Evolutionary conservation across 2,888 invertebrate species (phyloP), one percentile per base, ranked within the genome.

Genomic region (Drosophila mimetica): DNA sequence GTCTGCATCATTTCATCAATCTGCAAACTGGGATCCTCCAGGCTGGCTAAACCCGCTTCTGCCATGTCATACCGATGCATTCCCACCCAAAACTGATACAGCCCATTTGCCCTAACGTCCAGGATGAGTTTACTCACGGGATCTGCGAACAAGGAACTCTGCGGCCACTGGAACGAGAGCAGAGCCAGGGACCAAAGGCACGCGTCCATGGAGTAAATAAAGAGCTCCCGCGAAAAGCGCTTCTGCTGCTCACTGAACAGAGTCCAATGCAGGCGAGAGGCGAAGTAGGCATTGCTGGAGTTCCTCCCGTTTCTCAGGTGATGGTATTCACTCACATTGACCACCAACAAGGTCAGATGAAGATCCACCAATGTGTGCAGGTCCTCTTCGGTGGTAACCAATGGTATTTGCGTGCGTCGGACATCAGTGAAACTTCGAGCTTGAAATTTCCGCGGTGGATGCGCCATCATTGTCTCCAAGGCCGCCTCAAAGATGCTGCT

Each of bases 1-100:
- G 51, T 41, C 0, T 30, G 25, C 0, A n/a, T 14, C 2, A 2
- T n/a, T 1, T 4, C 7, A 5, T 32, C 4, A 46, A 22, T 0
- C 59, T 11, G 63, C 0, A 51, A 1, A 3, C 79, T 57, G 8
- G 72, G 74, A 74, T 88, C 85, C 2, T 50, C 54, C 32, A 82
- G 66, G 18, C 63, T 70, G 1, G 85, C 36, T 14, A 82, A 48
- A 0, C 64, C 76, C 0, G 85, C 89, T 5, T 69, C 70, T 0
- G 61, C 73, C 89, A 86, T 88, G 6, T 86, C 89, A 32, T 76
- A 80, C 48, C 82, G 78, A 13, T 82, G 86, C 67, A 69, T 67
- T 1, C 59, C 55, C 5, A 76, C 16, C 83, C 79, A 86, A 46
- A 77, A 55, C 18, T 87, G 71, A 25, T 53, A 74, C 2, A 89